Evolutionary conservation across 2,113 vertebrate genomes (phyloP), one percentile per base, ranked within the genome.

Genomic region (Crocuta crocuta): DNA sequence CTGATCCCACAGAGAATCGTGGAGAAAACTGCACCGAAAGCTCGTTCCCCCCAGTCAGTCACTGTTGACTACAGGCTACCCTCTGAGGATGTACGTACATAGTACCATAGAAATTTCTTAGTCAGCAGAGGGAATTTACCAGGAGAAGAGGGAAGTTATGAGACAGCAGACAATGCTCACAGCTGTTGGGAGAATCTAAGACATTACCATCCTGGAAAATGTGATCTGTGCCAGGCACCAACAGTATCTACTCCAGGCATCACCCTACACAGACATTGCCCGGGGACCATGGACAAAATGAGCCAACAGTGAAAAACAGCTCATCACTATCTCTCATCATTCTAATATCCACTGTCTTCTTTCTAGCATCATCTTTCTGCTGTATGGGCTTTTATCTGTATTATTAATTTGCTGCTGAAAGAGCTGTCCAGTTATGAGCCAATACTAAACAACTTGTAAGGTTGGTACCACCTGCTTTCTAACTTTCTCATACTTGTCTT

Each of bases 41-140:
- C 65, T 12, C 66, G 12, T 50, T n/a, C 35, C 50, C 3, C 1
- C 13, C 28, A 1, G 0, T n/a, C 7, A 39, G 50, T 58, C 24
- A 53, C 28, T 23, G 4, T 1, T 19, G 15, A 9, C 55, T 45
- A 1, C 21, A 31, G 58, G 35, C 43, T 86, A 2, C 13, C n/a
- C 6, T 21, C 35, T 28, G 26, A 1, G 0, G 6, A 50, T 61
- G 43, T 17, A 39, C 50, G 33, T 23, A 39, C 4, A 24, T 35
- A 48, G 65, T 2, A 19, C 24, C 50, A 39, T 4, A 83, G 63
- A 28, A 76, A 53, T 50, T 39, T 13, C 58, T 70, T 12, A 16
- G 15, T 68, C 19, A 26, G 31, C 10, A 17, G 73, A 68, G 16
- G 10, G 7, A 70, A 58, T 70, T 70, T 19, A 70, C 13, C 6